Evolutionary conservation across 2,888 invertebrate genomes (phyloP).

Genomic region (Tethea ocularis): DNA sequence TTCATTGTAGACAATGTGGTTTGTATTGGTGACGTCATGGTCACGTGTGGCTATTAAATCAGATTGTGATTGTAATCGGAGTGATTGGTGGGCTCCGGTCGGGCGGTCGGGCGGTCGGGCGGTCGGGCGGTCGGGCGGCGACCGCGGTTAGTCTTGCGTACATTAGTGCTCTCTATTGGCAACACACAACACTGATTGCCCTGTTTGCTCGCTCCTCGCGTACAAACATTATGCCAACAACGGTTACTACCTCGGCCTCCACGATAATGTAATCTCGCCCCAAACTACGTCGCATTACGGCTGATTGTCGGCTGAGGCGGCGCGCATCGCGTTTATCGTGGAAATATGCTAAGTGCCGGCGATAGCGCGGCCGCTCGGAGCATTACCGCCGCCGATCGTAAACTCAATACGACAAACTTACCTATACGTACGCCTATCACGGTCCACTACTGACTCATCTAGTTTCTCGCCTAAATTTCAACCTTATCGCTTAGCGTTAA

Average conservation of each 20-base stretch:
- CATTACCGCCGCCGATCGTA: conserved; percentile 16
- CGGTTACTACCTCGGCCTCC: conserved; percentile 9
- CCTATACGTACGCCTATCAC: conserved; percentile 8
- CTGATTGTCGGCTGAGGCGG: conserved; percentile 4
- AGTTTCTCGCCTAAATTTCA: not conserved
- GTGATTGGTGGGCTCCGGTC: not conserved
- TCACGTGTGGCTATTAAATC: not conserved
- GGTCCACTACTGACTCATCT: not conserved
- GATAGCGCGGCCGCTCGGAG: conserved; percentile 25
- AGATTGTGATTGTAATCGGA: not conserved
- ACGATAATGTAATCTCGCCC: conserved; percentile 5
- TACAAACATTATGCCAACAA: conserved; percentile 16
- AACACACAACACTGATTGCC: conserved; percentile 20
- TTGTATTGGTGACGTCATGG: not conserved
- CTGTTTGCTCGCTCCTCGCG: conserved; percentile 8
- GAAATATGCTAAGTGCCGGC: conserved; percentile 35
- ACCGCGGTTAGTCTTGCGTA: not conserved
- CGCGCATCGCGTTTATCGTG: conserved; percentile 26
- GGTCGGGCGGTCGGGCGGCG: no score
- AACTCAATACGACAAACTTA: conserved; percentile 19
- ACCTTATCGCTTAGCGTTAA: not conserved
- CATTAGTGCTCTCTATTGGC: conserved; percentile 18
- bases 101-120: no score
- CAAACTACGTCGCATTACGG: not conserved
- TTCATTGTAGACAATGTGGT: no score